These are phyloP conservation scores for Eudasyphora cyanicolor DNA, from an alignment of 2,888 invertebrate species.

Conservation along the genomic window DNA sequence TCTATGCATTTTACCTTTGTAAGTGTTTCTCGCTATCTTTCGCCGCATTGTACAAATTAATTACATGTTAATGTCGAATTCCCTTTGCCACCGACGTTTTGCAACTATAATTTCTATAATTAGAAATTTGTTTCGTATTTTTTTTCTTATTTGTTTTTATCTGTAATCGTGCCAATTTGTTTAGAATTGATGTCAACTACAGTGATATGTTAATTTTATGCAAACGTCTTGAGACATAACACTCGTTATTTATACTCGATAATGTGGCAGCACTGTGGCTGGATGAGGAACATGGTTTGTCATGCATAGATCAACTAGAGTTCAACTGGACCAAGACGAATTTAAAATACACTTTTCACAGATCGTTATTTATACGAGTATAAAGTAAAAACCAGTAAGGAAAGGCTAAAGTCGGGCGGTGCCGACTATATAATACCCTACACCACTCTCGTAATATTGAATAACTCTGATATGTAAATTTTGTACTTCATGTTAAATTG, in stretches of 20 bases:
- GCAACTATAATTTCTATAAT: slow-evolving; percentile 37
- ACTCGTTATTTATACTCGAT: not conserved
- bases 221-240: slow-evolving; percentile 46
- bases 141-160: slow-evolving; percentile 5
- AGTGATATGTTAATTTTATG: slow-evolving; percentile 61
- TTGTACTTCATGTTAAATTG: no score
- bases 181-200: slow-evolving; percentile 48
- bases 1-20: not conserved
- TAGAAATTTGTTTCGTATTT: slow-evolving; percentile 36
- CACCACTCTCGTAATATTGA: no score
- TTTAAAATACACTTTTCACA: no score
- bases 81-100: not conserved
- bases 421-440: no score
- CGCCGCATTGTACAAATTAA: not conserved
- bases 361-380: no score
- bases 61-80: slow-evolving; percentile 2
- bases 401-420: no score
- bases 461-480: no score
- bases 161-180: slow-evolving; percentile 56
- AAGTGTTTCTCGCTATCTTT: not conserved
- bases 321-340: no score
- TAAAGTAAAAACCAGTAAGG: no score
- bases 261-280: not conserved
- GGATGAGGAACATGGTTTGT: not conserved
- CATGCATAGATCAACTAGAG: not conserved